Base-by-base conservation (phyloP, 92 coral and sea anemone species). In the Virgularia gustaviana region DNA sequence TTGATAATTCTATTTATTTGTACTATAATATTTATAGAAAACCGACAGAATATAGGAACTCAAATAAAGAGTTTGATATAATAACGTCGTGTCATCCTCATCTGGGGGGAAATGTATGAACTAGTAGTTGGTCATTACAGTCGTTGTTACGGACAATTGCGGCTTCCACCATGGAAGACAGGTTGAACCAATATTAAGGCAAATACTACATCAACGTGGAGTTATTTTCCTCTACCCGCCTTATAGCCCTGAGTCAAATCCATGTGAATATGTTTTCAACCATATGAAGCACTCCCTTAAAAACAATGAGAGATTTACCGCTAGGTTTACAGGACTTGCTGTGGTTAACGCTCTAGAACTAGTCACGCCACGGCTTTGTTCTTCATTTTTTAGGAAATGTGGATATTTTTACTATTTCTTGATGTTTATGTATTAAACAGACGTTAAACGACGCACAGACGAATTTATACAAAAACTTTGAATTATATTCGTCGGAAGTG, bases 81-180 rank as follows among this genome's bases (percentile, higher is more conserved):
- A 54, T 54, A 31, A 11, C 0, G 1, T 54, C 30, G 13, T 56
- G 28, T 35, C 63, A 0, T 28, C 28, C 63, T 16, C 36, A 56
- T n/a, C n/a, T n/a, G n/a, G n/a, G n/a, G n/a, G n/a, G n/a, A n/a
- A n/a, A n/a, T n/a, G n/a, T n/a, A n/a, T 35, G 33, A 15, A 29
- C n/a, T n/a, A n/a, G n/a, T n/a, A n/a, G n/a, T n/a, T n/a, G n/a
- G n/a, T n/a, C n/a, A n/a, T n/a, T n/a, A n/a, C n/a, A n/a, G n/a
- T 38, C 9, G 63, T 56, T 25, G 30, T 54, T 54, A 54, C 30
- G 60, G 60, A 54, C 15, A 54, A 54, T 6, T 54, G 60, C 30
- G 60, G 60, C 0, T 54, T 54, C 6, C 60, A 54, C 30, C 60
- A 54, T n/a, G 30, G 7, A n/a, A 31, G 60, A 24, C 30, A 24